Conservation (phyloP, 2,797 vertebrate genomes). For the Mus caroli region DNA sequence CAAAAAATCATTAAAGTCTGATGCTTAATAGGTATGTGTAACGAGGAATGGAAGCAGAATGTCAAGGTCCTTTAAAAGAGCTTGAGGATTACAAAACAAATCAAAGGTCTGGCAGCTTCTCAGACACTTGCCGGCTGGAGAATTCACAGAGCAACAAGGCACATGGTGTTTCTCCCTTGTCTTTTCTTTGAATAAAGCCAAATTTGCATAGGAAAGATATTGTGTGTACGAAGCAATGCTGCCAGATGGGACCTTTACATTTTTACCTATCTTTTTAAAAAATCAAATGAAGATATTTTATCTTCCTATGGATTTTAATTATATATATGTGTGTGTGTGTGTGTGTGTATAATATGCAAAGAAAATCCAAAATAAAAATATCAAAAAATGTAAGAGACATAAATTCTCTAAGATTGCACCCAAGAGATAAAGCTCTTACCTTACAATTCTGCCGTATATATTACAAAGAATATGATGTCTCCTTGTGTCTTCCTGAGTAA, state of each 20-base stretch:
- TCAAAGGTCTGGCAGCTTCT: slow-evolving; percentile 73
- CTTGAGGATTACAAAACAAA: slow-evolving; percentile 78
- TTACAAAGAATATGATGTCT: not conserved
- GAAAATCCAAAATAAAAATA: slow-evolving; percentile 36
- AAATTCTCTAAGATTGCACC: slow-evolving; percentile 19
- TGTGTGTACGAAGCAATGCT: not conserved
- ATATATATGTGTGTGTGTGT: not conserved
- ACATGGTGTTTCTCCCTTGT: not conserved
- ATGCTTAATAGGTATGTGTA: slow-evolving; percentile 75
- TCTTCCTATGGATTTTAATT: slow-evolving; percentile 58
- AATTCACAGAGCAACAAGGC: slow-evolving; percentile 67
- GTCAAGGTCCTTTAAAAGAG: slow-evolving; percentile 76
- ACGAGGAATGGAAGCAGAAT: slow-evolving; percentile 79
- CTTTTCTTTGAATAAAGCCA: slow-evolving; percentile 60
- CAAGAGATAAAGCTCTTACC: not conserved
- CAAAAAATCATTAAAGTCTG: slow-evolving; percentile 80
- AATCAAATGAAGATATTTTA: slow-evolving; percentile 49
- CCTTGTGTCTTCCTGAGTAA: not conserved
- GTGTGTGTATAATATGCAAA: not conserved
- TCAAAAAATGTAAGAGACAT: not conserved
- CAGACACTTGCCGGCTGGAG: slow-evolving; percentile 32
- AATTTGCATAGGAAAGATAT: slow-evolving; percentile 59
- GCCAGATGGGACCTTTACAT: slow-evolving; percentile 54
- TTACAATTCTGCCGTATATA: not conserved
- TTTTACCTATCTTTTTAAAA: not conserved